Conservation (phyloP, 2,888 invertebrate species). For the Mythimna impura region DNA sequence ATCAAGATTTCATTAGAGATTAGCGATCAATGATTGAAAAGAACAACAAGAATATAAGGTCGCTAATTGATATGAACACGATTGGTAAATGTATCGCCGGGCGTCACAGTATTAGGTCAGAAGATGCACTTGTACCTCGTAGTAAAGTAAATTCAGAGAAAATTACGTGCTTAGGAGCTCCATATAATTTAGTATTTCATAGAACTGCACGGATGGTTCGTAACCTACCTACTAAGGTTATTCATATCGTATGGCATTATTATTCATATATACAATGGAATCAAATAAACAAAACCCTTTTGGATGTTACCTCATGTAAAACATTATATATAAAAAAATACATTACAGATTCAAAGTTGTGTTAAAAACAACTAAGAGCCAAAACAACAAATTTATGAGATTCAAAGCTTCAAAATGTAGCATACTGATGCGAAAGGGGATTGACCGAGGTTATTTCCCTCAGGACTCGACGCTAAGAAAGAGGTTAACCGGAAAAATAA, state of each 20-base stretch:
- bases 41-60: slow-evolving; percentile 1
- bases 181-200: slow-evolving; percentile 22
- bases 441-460: slow-evolving; percentile 80
- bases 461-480: slow-evolving; percentile 65
- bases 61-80: slow-evolving; percentile 22
- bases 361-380: slow-evolving; percentile 43
- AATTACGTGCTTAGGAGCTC: slow-evolving; percentile 3
- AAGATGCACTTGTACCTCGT: slow-evolving; percentile 18
- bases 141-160: slow-evolving; percentile 28
- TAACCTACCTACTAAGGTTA: slow-evolving; percentile 4
- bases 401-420: slow-evolving; percentile 69
- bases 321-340: slow-evolving; percentile 18
- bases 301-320: slow-evolving; percentile 16
- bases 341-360: slow-evolving; percentile 32
- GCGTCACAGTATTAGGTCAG: slow-evolving; percentile 10
- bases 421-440: slow-evolving; percentile 72
- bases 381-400: slow-evolving; percentile 57
- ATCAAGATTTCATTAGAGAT: neutral
- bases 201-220: slow-evolving; percentile 13
- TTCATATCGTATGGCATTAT: slow-evolving; percentile 13
- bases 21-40: slow-evolving; percentile 5
- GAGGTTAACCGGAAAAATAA: slow-evolving; percentile 67
- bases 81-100: slow-evolving; percentile 9
- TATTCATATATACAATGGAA: neutral
- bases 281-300: slow-evolving; percentile 1